phyloP scores from a whole-genome alignment of 2,888 invertebrate species.

The Scaeva pyrastri region DNA sequence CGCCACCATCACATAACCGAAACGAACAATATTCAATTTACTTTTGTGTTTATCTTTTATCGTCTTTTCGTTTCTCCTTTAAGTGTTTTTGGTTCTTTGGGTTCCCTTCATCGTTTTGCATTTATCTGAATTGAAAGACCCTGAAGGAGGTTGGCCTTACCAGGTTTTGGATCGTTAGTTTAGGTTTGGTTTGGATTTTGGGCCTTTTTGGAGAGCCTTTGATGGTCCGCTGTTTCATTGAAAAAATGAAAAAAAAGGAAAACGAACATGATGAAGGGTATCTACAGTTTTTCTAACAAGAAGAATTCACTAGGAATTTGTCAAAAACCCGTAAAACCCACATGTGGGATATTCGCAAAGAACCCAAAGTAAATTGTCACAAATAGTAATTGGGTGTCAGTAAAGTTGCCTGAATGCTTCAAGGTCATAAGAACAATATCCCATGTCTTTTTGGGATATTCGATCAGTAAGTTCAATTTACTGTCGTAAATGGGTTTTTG shows the following conservation, averaged over 20 bases:
- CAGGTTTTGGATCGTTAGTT: slow-evolving; percentile 50
- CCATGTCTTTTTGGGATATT: too few relatives aligned
- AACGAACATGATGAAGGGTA: background rate
- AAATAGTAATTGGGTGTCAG: too few relatives aligned
- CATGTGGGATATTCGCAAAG: too few relatives aligned
- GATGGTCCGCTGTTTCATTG: slow-evolving; percentile 56
- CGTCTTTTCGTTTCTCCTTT: slow-evolving; percentile 30
- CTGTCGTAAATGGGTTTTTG: too few relatives aligned
- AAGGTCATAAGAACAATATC: too few relatives aligned
- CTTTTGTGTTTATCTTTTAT: slow-evolving; percentile 70
- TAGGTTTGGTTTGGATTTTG: slow-evolving; percentile 30
- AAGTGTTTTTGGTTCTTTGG: slow-evolving; percentile 28
- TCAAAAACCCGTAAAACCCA: too few relatives aligned
- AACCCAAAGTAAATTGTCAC: too few relatives aligned
- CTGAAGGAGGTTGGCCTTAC: slow-evolving; percentile 1
- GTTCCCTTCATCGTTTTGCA: slow-evolving; percentile 1
- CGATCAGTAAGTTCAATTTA: too few relatives aligned
- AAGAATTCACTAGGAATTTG: background rate
- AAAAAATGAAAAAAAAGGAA: slow-evolving; percentile 12
- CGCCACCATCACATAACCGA: background rate
- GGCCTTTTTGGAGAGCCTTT: slow-evolving; percentile 44
- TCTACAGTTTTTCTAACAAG: slow-evolving; percentile 49
- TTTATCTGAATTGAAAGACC: slow-evolving; percentile 13
- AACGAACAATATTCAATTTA: slow-evolving; percentile 47
- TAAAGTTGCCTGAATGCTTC: too few relatives aligned